Evolutionary conservation across 2,113 vertebrate species (phyloP).

Genomic region (Periophthalmodon schlosseri): DNA sequence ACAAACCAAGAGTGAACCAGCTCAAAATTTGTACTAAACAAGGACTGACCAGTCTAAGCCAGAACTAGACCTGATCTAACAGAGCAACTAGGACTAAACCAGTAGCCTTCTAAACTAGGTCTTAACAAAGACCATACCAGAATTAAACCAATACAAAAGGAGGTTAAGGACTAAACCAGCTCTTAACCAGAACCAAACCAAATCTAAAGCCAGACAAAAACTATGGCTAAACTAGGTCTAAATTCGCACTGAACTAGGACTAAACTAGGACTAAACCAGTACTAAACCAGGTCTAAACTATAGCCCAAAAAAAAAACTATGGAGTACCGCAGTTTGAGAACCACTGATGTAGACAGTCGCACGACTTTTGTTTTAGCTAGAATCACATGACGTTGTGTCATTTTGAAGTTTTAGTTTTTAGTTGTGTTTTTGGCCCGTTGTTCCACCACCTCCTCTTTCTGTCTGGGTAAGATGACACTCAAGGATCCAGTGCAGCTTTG

Average conservation of each 20-base stretch:
- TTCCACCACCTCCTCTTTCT: background rate
- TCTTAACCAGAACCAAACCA: too few relatives aligned
- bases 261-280: background rate
- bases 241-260: background rate
- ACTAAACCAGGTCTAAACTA: background rate
- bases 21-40: background rate
- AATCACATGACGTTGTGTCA: constrained; percentile 16
- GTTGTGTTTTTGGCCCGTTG: constrained; percentile 10
- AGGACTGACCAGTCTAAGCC: too few relatives aligned
- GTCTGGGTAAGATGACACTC: constrained; percentile 5
- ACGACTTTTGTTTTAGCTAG: constrained; percentile 43
- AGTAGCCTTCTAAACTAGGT: too few relatives aligned
- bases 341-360: constrained; percentile 51
- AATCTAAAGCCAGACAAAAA: background rate
- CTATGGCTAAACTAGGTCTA: background rate
- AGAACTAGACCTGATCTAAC: too few relatives aligned
- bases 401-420: background rate
- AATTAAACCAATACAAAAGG: too few relatives aligned
- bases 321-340: background rate
- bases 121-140: too few relatives aligned
- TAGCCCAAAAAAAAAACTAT: background rate
- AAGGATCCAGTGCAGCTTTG: constrained; percentile 13
- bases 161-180: too few relatives aligned
- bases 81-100: too few relatives aligned
- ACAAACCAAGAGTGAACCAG: background rate